A percentile compares a stretch with the other conserved stretches of the same genome.
phyloP scores from a whole-genome alignment of 1,140 invertebrate genomes.

The Stegodyphus mimosarum region DNA sequence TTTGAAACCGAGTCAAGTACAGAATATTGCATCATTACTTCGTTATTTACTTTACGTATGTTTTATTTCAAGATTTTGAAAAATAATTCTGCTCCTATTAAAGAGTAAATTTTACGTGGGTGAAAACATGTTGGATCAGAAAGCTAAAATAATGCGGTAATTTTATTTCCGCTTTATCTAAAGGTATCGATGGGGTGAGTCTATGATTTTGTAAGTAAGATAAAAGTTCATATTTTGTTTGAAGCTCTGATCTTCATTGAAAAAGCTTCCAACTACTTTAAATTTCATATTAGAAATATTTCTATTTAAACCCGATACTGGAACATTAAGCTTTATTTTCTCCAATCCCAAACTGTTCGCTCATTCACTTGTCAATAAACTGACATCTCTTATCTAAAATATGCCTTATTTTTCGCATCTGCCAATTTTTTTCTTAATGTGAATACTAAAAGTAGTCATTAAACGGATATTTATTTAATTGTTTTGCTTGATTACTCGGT shows the following conservation, averaged over 20 bases:
- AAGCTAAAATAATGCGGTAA: not conserved
- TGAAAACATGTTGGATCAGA: not conserved
- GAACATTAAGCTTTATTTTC: too few relatives aligned
- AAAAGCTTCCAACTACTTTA: too few relatives aligned
- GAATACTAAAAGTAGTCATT: too few relatives aligned
- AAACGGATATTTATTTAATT: too few relatives aligned
- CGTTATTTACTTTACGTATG: not conserved
- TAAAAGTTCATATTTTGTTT: not conserved
- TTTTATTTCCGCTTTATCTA: not conserved
- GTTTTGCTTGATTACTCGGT: too few relatives aligned
- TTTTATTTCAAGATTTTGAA: constrained; percentile 4
- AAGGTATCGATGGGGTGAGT: not conserved
- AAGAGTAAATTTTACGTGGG: constrained; percentile 1
- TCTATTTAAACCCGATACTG: too few relatives aligned
- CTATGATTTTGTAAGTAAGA: constrained; percentile 2
- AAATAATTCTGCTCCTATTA: not conserved
- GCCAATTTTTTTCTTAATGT: too few relatives aligned
- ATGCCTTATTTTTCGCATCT: too few relatives aligned
- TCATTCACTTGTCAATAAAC: too few relatives aligned
- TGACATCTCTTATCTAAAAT: too few relatives aligned
- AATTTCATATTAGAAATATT: too few relatives aligned
- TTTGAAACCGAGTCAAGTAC: not conserved
- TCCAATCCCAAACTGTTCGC: too few relatives aligned
- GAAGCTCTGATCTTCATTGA: not conserved
- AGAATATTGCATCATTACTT: not conserved